Evolutionary conservation across 2,797 vertebrate species (phyloP).

Genomic region (Alfaro cultratus): DNA sequence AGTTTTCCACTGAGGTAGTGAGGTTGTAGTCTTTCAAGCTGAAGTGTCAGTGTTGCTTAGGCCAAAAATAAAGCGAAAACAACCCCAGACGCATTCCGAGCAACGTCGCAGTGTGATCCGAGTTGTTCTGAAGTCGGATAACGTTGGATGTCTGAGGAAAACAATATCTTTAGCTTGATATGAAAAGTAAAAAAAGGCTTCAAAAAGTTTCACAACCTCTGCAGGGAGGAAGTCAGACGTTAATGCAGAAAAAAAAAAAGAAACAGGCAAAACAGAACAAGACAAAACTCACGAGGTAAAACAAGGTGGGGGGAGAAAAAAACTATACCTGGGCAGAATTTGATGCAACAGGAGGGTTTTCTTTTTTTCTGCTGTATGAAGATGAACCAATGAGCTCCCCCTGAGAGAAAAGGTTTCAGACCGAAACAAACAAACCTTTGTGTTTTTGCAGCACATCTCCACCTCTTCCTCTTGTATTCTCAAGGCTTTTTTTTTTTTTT

Average conservation of each 20-base stretch:
- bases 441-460: neutral
- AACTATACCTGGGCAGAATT: neutral
- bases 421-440: neutral
- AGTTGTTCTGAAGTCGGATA: neutral
- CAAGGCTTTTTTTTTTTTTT: neutral
- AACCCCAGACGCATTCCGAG: neutral
- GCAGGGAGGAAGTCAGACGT: neutral
- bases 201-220: neutral
- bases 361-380: neutral
- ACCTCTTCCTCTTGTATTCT: neutral
- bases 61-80: constrained; percentile 3
- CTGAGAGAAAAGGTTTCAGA: neutral
- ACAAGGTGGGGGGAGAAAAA: neutral
- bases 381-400: neutral
- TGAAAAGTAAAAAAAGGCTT: neutral
- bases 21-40: neutral
- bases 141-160: constrained; percentile 1
- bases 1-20: neutral
- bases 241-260: neutral
- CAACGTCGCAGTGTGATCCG: neutral
- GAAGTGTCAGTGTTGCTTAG: neutral
- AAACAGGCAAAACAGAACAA: neutral
- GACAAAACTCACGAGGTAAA: neutral
- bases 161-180: constrained; percentile 1
- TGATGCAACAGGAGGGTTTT: neutral